A percentile compares a stretch with the other conserved stretches of the same genome.
These are phyloP conservation scores for Calephelis virginiensis DNA, from an alignment of 1,140 invertebrate species.

Conservation along the genomic window DNA sequence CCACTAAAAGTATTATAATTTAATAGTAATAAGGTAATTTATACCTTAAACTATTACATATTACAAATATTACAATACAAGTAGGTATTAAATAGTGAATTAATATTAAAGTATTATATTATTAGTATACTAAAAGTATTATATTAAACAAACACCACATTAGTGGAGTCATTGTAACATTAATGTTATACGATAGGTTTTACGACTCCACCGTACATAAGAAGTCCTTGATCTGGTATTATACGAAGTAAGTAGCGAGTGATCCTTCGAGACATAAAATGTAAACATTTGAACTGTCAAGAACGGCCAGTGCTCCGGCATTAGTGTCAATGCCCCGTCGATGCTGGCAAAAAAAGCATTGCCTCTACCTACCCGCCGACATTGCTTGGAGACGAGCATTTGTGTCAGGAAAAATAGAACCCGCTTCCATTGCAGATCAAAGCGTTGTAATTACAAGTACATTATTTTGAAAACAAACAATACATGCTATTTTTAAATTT, in stretches of 20 bases:
- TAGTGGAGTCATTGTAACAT: slow-evolving; percentile 13
- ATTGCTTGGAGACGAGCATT: slow-evolving; percentile 45
- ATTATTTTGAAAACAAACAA: not conserved
- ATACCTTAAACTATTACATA: no score
- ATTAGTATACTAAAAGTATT: no score
- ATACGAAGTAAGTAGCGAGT: slow-evolving; percentile 49
- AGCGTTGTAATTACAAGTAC: slow-evolving; percentile 12
- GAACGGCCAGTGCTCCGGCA: slow-evolving; percentile 74
- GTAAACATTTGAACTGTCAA: slow-evolving; percentile 78
- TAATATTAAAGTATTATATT: no score
- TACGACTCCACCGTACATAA: slow-evolving; percentile 21
- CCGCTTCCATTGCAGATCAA: slow-evolving; percentile 29
- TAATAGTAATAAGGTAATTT: no score
- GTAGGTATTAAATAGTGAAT: no score
- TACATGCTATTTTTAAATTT: not conserved
- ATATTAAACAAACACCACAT: slow-evolving; percentile 1
- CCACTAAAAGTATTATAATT: not conserved
- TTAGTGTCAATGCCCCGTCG: slow-evolving; percentile 70
- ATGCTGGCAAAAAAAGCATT: slow-evolving; percentile 73
- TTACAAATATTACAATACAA: no score
- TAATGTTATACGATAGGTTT: slow-evolving; percentile 16
- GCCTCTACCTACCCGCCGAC: slow-evolving; percentile 60
- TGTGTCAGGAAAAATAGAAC: slow-evolving; percentile 41
- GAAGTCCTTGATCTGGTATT: slow-evolving; percentile 23
- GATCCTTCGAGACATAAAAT: slow-evolving; percentile 66